phyloP scores from a whole-genome alignment of 1,140 invertebrate species.

The Cardiocondyla obscurior region DNA sequence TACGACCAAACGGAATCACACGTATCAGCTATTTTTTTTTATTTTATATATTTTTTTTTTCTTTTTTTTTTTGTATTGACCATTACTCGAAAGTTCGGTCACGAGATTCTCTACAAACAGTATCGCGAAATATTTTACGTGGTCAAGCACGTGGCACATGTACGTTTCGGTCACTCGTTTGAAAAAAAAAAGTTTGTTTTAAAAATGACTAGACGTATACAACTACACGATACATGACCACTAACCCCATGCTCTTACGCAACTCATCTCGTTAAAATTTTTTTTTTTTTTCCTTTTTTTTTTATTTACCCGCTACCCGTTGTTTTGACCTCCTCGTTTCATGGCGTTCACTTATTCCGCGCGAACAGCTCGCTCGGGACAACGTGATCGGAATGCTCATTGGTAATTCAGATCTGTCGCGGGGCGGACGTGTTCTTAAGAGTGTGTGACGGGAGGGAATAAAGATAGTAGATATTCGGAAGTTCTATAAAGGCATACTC shows the following conservation, averaged over 20 bases:
- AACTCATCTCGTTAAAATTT: not conserved
- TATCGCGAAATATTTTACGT: conserved; percentile 23
- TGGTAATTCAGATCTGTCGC: conserved; percentile 62
- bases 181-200: conserved; percentile 45
- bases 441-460: conserved; percentile 21
- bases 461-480: conserved; percentile 48
- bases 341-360: conserved; percentile 42
- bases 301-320: conserved; percentile 7
- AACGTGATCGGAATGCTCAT: conserved; percentile 71
- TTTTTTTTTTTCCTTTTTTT: conserved; percentile 27
- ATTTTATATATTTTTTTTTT: too few species aligned
- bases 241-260: conserved; percentile 17
- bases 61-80: not conserved
- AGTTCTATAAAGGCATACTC: conserved; percentile 57
- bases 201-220: conserved; percentile 37
- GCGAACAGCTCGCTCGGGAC: conserved; percentile 57
- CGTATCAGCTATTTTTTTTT: not conserved
- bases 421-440: conserved; percentile 19
- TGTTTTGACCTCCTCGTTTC: conserved; percentile 29
- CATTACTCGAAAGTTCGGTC: conserved; percentile 31
- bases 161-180: not conserved
- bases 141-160: not conserved
- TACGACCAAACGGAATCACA: conserved; percentile 22
- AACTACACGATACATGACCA: not conserved
- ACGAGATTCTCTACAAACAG: conserved; percentile 9